Conservation (phyloP, 2,888 invertebrate genomes). For the Drosophila infuscata region DNA sequence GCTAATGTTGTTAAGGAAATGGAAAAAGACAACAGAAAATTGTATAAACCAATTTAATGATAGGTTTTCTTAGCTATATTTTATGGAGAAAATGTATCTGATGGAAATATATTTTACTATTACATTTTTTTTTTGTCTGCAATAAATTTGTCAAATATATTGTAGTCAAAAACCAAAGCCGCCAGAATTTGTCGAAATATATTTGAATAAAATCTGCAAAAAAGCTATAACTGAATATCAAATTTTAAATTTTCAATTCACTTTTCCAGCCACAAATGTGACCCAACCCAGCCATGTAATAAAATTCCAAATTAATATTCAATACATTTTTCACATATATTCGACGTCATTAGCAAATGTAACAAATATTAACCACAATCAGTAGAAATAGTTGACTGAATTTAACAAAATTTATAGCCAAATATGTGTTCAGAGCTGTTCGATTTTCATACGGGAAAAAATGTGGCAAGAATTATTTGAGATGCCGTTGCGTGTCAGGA, state of each 20-base stretch:
- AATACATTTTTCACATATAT: not conserved
- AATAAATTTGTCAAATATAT: too few species aligned
- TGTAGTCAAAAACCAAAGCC: not conserved
- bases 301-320: not conserved
- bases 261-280: not conserved
- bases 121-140: not conserved
- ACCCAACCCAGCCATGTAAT: not conserved
- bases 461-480: not conserved
- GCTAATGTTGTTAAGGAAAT: not conserved
- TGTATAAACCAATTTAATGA: not conserved
- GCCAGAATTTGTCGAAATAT: not conserved
- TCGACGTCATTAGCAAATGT: not conserved
- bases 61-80: not conserved
- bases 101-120: not conserved
- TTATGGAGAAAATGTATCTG: not conserved
- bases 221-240: not conserved
- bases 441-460: constrained; percentile 1
- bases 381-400: not conserved
- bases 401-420: not conserved
- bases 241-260: not conserved
- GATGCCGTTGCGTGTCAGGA: constrained; percentile 14
- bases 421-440: not conserved
- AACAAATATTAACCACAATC: constrained; percentile 3
- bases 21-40: not conserved
- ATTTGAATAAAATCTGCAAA: not conserved